Base-by-base conservation (phyloP, 2,888 invertebrate genomes). In the Tromatobia lineatoria region DNA sequence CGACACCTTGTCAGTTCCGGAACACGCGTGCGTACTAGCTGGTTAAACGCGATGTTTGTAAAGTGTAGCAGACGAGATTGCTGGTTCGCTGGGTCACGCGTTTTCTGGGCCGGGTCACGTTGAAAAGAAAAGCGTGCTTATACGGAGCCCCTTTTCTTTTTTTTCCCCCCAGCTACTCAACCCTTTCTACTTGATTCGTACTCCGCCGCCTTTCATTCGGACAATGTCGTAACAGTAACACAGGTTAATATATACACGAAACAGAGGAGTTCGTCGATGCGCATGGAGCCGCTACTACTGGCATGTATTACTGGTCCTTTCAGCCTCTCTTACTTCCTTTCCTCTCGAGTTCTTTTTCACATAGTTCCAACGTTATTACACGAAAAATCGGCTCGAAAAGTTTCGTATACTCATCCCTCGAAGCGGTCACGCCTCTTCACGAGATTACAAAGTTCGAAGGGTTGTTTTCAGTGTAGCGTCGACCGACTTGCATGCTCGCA, bases 361-460 rank as follows among this genome's bases (percentile, higher is more conserved):
- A 59, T 66, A 66, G 25, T 38, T 18, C 45, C 61, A 64, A 77
- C 71, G 73, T 73, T 77, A 83, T 83, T 80, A 77, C 61, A 61
- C 45, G 25, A 80, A 80, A 80, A 83, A 77, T 83, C 83, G 83
- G 71, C 54, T 76, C 18, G 38, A 70, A 80, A 83, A 76, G 76
- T 80, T 80, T 66, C 61, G 50, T 38, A n/a, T n/a, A 3, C 52
- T 6, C 42, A 45, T 54, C 71, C 66, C 50, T 69, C 54, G 25
- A 23, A 67, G 70, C 38, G 69, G 83, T 80, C 80, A 80, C 59
- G 80, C 70, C 83, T 80, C 80, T 83, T 80, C 80, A 83, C 83
- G 80, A 83, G 77, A 83, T 83, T 83, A 83, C 80, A 83, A 83
- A 83, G 80, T 83, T 83, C 83, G 80, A 83, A 77, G 73, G 80